Conservation (phyloP, 2,113 vertebrate species). For the Romanogobio albipinnatus region DNA sequence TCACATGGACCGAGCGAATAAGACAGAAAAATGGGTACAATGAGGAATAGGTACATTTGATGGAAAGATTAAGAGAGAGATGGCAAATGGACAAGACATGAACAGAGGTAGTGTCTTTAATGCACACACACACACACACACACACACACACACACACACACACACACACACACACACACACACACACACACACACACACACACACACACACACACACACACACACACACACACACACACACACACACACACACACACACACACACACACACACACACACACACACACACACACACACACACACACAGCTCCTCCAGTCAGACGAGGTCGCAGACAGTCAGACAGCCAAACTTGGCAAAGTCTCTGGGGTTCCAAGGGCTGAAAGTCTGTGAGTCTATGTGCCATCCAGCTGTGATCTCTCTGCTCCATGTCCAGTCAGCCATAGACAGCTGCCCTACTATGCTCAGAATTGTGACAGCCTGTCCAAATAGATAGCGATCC, state of each 20-base stretch:
- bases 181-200: conserved; percentile 7
- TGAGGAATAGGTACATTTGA: neutral
- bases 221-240: conserved; percentile 16
- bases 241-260: conserved; percentile 11
- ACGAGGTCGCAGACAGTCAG: conserved; percentile 46
- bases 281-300: conserved; percentile 17
- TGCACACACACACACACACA: conserved; percentile 12
- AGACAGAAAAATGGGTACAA: neutral
- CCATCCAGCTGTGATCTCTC: conserved; percentile 50
- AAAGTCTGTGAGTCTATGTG: conserved; percentile 38
- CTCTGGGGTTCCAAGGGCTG: conserved; percentile 45
- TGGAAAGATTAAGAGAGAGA: neutral
- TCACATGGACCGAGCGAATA: neutral
- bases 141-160: conserved; percentile 9
- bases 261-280: conserved; percentile 9
- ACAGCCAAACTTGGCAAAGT: conserved; percentile 44
- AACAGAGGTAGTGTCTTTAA: neutral
- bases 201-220: neutral
- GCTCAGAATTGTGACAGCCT: conserved; percentile 50
- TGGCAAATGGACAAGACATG: neutral
- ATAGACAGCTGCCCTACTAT: conserved; percentile 47
- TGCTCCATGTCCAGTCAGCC: conserved; percentile 50
- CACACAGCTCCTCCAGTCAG: conserved; percentile 26
- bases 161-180: conserved; percentile 13
- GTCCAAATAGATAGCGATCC: conserved; percentile 33